These are phyloP conservation scores for Lasiurus cinereus DNA, from an alignment of 2,113 vertebrate species.

Conservation along the genomic window DNA sequence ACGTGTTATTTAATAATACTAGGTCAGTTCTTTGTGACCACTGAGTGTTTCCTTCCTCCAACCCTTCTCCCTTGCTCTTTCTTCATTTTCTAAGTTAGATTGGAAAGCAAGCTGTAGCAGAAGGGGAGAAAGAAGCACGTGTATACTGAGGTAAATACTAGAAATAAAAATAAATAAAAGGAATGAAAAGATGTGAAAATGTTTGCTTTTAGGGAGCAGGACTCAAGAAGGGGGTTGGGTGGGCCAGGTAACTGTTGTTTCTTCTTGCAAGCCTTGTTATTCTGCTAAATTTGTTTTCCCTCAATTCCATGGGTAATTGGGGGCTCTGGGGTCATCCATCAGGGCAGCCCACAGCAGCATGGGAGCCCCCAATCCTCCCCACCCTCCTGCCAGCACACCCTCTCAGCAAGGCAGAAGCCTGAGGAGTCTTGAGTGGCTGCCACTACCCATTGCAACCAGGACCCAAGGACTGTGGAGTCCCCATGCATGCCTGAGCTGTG, in stretches of 20 bases:
- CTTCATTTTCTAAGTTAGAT: neutral
- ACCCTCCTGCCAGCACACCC: fast-evolving
- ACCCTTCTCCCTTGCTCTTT: neutral
- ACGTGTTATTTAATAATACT: neutral
- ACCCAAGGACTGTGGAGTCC: neutral
- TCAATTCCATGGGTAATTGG: neutral
- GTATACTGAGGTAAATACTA: neutral
- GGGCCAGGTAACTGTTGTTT: neutral
- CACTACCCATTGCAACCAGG: fast-evolving
- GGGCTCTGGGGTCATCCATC: constrained; percentile 57
- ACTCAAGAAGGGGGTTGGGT: too few relatives aligned
- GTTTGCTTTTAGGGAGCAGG: neutral
- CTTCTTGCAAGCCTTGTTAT: neutral
- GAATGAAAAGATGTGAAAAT: neutral
- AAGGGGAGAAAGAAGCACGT: neutral
- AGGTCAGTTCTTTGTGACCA: neutral
- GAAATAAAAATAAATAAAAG: neutral
- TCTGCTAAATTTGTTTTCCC: neutral
- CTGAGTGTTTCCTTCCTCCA: neutral
- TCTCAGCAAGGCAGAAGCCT: constrained; percentile 54
- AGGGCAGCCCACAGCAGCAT: neutral
- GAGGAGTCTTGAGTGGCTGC: constrained; percentile 71
- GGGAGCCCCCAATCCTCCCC: neutral
- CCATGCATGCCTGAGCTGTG: constrained; percentile 45
- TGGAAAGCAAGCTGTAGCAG: neutral